These are phyloP conservation scores for Chascanopsetta lugubris DNA, from an alignment of 2,113 vertebrate genomes.

Conservation along the genomic window DNA sequence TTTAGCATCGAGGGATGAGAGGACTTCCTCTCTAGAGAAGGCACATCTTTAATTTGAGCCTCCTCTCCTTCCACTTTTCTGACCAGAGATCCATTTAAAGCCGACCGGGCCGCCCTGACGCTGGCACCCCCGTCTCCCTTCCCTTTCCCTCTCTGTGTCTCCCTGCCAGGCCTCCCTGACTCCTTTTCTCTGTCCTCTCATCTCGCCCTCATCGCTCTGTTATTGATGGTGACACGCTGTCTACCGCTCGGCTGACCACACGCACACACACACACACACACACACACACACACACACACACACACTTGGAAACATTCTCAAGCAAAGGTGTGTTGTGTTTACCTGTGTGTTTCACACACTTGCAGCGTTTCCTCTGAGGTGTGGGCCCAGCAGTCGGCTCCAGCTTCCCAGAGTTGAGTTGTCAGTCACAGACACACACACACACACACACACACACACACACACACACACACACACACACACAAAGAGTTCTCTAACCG, in stretches of 20 bases:
- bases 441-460: background rate
- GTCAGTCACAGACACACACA: constrained; percentile 56
- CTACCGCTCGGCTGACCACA: constrained; percentile 70
- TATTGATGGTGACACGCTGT: constrained; percentile 80
- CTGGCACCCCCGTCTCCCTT: constrained; percentile 71
- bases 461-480: constrained; percentile 27
- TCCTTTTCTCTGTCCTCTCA: constrained; percentile 71
- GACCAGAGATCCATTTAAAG: constrained; percentile 82
- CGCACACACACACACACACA: constrained; percentile 27
- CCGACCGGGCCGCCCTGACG: constrained; percentile 63
- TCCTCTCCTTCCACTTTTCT: constrained; percentile 81
- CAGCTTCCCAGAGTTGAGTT: constrained; percentile 50
- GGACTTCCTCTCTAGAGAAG: constrained; percentile 79
- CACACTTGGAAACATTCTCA: constrained; percentile 36
- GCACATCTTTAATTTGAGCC: constrained; percentile 84
- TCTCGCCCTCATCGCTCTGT: constrained; percentile 71
- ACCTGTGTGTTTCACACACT: constrained; percentile 51
- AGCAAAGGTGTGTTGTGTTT: constrained; percentile 36
- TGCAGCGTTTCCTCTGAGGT: constrained; percentile 40
- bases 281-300: constrained; percentile 4
- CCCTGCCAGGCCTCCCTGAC: constrained; percentile 64
- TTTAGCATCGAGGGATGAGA: constrained; percentile 74
- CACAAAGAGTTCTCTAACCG: constrained; percentile 43
- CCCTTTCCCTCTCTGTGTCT: constrained; percentile 60
- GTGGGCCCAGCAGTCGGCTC: constrained; percentile 46